Evolutionary conservation across 2,888 invertebrate species (phyloP), one percentile per base, ranked within the genome.

Genomic region (Antheraea yamamai): DNA sequence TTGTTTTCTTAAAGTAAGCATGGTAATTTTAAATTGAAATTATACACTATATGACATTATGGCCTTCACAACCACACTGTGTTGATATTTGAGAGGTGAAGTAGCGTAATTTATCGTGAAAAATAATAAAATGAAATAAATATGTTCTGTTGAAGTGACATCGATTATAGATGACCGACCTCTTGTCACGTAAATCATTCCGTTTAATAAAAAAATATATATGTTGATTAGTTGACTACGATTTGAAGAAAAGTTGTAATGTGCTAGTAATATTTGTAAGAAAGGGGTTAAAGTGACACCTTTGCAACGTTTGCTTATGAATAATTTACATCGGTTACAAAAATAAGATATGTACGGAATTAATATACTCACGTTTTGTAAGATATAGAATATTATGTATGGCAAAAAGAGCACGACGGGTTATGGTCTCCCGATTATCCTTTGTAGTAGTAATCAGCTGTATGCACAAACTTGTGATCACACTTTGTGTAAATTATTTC

Each of bases 381-480:
- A 70, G 39, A 39, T 39, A 39, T 39, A 39, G 12, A 70, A 70
- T 70, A 70, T 70, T 70, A 39, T 70, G 39, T 39, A 39, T 39
- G 39, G 39, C 10, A 39, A 70, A 70, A 39, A 39, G 39, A 39
- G 20, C 39, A 70, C 70, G 39, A 12, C 39, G 6, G 30, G 30
- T 55, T 18, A 7, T 66, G n/a, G 39, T 20, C 70, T n/a, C 20
- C 20, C n/a, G 70, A 70, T 39, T 35, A n/a, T 70, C 23, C 39
- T 70, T 70, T 70, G 70, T n/a, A 14, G 70, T 39, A n/a, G n/a
- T 70, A 70, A 70, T 70, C 70, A 55, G 73, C 52, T 73, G 77
- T 78, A 79, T 74, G 78, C 81, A 87, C 84, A 81, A 76, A 81
- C 76, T 83, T 81, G 80, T 72, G 75, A 77, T 74, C 86, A 85